Evolutionary conservation across 2,888 invertebrate genomes (phyloP), one percentile per base, ranked within the genome.

Genomic region (Dicranocentrus wangi): DNA sequence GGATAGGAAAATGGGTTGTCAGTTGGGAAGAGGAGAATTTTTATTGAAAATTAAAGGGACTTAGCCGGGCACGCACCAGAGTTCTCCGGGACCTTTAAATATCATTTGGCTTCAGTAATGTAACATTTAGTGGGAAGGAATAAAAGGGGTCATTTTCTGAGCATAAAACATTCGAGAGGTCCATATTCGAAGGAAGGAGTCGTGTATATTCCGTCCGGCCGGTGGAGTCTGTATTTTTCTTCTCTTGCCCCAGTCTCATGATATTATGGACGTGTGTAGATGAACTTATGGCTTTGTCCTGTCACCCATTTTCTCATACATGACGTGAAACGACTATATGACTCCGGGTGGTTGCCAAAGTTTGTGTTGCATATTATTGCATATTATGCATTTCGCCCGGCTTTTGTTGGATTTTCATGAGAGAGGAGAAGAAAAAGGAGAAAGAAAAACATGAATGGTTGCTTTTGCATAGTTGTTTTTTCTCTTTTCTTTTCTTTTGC

Each of bases 31-130:
- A 32, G 32, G 60, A 58, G 70, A 70, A 78, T 78, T 77, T 78
- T 77, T 68, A 77, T 77, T 60, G 68, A 60, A 68, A 69, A 68
- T 75, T 53, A 65, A n/a, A n/a, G n/a, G n/a, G n/a, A n/a, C n/a
- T n/a, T n/a, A n/a, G n/a, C n/a, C 47, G 55, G 65, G 51, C 65
- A 19, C 63, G 53, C 17, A 19, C 51, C n/a, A 8, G 17, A 51
- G 7, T 39, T 13, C 39, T 39, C 39, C 7, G 5, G 39, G 13
- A 39, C 39, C 39, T 39, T 39, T 39, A 39, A 39, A 39, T 8
- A 39, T 13, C 5, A 39, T 39, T 39, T n/a, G n/a, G n/a, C n/a
- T n/a, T n/a, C n/a, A n/a, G n/a, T n/a, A n/a, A n/a, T n/a, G n/a
- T n/a, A n/a, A n/a, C n/a, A n/a, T n/a, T n/a, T n/a, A n/a, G n/a